Evolutionary conservation across 2,113 vertebrate species (phyloP).

Genomic region (Apodemus sylvaticus): DNA sequence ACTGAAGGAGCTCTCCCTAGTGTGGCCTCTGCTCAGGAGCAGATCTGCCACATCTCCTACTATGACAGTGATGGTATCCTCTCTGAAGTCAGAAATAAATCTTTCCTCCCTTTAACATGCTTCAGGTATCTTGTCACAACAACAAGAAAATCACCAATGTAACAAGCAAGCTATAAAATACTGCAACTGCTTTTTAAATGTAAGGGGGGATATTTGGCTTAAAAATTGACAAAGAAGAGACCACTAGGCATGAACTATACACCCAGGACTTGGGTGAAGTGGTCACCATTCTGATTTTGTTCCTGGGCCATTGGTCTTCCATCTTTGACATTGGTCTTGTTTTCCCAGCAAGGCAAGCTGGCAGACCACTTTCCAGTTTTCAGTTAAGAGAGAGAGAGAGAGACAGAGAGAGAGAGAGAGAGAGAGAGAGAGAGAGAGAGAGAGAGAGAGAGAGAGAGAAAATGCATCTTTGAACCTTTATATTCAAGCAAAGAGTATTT

Average conservation of each 20-base stretch:
- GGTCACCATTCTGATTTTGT: not conserved
- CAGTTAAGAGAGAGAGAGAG: too few species aligned
- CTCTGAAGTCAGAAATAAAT: not conserved
- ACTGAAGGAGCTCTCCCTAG: not conserved
- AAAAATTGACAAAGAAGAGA: not conserved
- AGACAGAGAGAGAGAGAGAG: too few species aligned
- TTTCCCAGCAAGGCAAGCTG: not conserved
- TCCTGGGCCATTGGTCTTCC: too few species aligned
- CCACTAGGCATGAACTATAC: not conserved
- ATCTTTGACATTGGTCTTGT: not conserved
- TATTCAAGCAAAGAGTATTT: not conserved
- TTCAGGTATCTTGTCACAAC: not conserved
- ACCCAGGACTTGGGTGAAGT: not conserved
- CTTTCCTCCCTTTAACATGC: not conserved
- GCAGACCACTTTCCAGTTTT: not conserved
- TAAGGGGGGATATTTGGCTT: not conserved
- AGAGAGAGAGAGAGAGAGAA: not conserved
- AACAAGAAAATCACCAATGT: not conserved
- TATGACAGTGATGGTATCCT: not conserved
- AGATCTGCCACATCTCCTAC: not conserved
- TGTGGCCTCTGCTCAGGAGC: too few species aligned
- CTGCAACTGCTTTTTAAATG: not conserved
- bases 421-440: too few species aligned
- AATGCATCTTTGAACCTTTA: not conserved
- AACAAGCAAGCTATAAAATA: not conserved